Evolutionary conservation across 2,888 invertebrate genomes (phyloP).

Genomic region (Lysandra bellargus): DNA sequence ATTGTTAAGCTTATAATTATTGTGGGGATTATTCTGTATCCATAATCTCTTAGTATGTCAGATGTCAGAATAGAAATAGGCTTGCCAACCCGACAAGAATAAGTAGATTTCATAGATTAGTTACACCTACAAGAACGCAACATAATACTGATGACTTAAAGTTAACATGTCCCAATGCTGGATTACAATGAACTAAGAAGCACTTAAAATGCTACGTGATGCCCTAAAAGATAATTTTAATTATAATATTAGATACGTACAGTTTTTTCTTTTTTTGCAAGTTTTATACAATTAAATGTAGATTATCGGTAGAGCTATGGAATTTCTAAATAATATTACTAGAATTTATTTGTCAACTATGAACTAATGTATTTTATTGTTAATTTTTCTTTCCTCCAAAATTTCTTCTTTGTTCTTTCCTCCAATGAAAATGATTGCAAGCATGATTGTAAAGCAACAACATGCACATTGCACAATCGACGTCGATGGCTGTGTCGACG

Average conservation of each 20-base stretch:
- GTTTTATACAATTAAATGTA: background rate
- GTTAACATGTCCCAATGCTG: background rate
- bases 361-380: too few relatives aligned
- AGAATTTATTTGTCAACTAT: too few relatives aligned
- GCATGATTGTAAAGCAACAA: too few relatives aligned
- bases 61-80: background rate
- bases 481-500: too few relatives aligned
- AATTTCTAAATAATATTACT: too few relatives aligned
- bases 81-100: conserved; percentile 2
- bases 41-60: background rate
- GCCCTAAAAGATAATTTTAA: background rate
- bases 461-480: too few relatives aligned
- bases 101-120: background rate
- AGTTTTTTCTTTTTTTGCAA: background rate
- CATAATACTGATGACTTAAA: conserved; percentile 18
- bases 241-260: background rate
- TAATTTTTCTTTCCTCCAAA: too few relatives aligned
- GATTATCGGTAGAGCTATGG: too few relatives aligned
- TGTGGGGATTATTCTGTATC: background rate
- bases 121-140: conserved; percentile 14
- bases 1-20: too few relatives aligned
- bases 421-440: too few relatives aligned
- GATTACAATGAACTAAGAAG: background rate
- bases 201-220: background rate
- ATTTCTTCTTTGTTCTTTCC: too few relatives aligned